Conservation (phyloP, 2,888 invertebrate species). For the Hydrotaea cyrtoneurina region DNA sequence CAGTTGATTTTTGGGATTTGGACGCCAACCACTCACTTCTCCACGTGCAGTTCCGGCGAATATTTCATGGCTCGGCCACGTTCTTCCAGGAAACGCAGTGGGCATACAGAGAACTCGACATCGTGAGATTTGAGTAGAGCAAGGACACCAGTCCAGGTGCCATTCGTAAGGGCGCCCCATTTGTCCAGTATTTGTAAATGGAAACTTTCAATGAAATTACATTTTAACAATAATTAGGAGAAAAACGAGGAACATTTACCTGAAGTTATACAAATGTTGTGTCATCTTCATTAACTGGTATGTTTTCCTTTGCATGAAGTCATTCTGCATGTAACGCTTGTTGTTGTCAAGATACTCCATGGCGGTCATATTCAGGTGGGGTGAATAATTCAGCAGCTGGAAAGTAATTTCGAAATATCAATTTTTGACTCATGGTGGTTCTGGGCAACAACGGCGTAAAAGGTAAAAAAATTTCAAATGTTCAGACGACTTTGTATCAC, state of each 20-base stretch:
- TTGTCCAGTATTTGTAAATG: slow-evolving; percentile 67
- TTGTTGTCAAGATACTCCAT: slow-evolving; percentile 70
- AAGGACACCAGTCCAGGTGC: slow-evolving; percentile 75
- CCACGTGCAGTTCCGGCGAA: slow-evolving; percentile 73
- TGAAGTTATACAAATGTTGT: slow-evolving; percentile 73
- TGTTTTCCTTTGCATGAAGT: slow-evolving; percentile 77
- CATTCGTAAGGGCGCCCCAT: slow-evolving; percentile 74
- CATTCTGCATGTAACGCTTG: slow-evolving; percentile 70
- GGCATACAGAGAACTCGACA: slow-evolving; percentile 72
- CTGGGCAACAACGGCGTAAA: no score
- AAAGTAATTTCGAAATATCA: slow-evolving; percentile 1
- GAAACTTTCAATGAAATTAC: slow-evolving; percentile 67
- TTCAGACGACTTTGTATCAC: no score
- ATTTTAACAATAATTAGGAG: not conserved
- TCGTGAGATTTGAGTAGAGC: slow-evolving; percentile 70
- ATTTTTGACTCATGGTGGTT: no score
- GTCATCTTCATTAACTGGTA: slow-evolving; percentile 73
- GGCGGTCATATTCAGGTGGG: slow-evolving; percentile 49
- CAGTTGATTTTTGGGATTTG: no score
- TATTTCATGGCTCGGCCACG: slow-evolving; percentile 71
- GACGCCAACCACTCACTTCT: slow-evolving; percentile 72
- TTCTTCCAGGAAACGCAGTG: slow-evolving; percentile 73
- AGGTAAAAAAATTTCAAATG: no score
- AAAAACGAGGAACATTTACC: slow-evolving; percentile 66
- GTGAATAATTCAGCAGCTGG: slow-evolving; percentile 73